Conservation (phyloP, 2,113 vertebrate genomes). For the Mormyrus iriodes region DNA sequence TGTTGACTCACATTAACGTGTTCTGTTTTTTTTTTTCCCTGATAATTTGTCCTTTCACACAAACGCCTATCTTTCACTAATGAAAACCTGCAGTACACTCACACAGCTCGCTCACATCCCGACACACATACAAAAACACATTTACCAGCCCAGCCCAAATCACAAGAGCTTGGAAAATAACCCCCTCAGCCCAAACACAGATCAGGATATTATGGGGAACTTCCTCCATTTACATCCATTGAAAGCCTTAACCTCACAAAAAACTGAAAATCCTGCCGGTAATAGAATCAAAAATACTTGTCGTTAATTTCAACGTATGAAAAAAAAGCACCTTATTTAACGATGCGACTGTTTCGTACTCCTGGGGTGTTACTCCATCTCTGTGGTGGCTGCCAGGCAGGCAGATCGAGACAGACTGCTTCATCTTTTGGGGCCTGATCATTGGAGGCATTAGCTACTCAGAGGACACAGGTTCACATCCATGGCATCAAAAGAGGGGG, state of each 20-base stretch:
- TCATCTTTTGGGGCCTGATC: neutral
- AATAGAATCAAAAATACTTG: neutral
- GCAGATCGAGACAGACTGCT: neutral
- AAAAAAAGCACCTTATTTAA: neutral
- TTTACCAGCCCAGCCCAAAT: neutral
- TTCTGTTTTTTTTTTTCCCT: neutral
- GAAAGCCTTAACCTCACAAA: neutral
- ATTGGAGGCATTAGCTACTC: neutral
- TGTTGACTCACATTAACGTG: neutral
- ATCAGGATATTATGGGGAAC: neutral
- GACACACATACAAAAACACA: neutral
- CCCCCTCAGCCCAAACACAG: neutral
- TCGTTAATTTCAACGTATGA: neutral
- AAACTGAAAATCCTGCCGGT: neutral
- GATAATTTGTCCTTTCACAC: slow-evolving; percentile 1
- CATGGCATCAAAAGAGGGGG: neutral
- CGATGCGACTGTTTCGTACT: neutral
- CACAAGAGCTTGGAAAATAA: neutral
- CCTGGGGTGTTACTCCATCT: neutral
- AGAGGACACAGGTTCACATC: neutral
- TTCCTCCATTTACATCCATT: neutral
- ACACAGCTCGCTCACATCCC: neutral
- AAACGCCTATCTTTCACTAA: neutral
- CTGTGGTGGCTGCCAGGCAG: neutral
- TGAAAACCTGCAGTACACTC: neutral